A percentile compares a stretch with the other conserved stretches of the same genome.
These are phyloP conservation scores for Drosophila koepferae DNA, from an alignment of 2,888 invertebrate genomes.

Conservation along the genomic window DNA sequence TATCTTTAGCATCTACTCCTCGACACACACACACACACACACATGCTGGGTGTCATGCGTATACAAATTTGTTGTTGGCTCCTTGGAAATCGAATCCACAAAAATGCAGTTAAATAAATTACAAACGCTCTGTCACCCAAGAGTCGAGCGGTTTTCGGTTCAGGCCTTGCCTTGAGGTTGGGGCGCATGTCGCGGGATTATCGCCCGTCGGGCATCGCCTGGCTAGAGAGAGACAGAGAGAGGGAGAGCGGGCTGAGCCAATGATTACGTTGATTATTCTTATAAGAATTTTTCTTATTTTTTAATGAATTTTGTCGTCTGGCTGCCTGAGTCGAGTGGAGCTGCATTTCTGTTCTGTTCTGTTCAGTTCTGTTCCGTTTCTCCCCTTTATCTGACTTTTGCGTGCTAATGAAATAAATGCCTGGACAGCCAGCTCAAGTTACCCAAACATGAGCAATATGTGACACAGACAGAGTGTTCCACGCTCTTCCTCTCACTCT, in stretches of 20 bases:
- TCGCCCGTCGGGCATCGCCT: constrained; percentile 67
- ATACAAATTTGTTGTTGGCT: constrained; percentile 68
- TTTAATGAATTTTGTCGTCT: constrained; percentile 65
- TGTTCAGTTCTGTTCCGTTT: neutral
- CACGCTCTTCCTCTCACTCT: constrained; percentile 8
- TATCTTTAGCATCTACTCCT: constrained; percentile 70
- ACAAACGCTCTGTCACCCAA: constrained; percentile 80
- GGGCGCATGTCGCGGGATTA: constrained; percentile 77
- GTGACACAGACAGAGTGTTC: constrained; percentile 56
- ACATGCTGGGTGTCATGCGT: constrained; percentile 49
- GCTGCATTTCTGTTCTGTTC: neutral
- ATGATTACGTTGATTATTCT: constrained; percentile 62
- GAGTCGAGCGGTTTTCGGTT: constrained; percentile 27
- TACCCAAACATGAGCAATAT: constrained; percentile 72
- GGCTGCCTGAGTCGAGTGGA: neutral
- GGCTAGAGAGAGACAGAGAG: neutral
- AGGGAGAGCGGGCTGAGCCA: constrained; percentile 14
- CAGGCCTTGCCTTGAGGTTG: constrained; percentile 25
- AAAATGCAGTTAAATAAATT: constrained; percentile 81
- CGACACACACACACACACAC: constrained; percentile 18
- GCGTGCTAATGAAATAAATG: constrained; percentile 81
- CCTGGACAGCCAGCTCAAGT: constrained; percentile 74
- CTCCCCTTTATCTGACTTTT: constrained; percentile 39
- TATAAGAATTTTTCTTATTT: constrained; percentile 53
- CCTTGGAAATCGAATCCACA: constrained; percentile 80